Conservation (phyloP, 2,797 vertebrate genomes). For the Arctocebus calabarensis region DNA sequence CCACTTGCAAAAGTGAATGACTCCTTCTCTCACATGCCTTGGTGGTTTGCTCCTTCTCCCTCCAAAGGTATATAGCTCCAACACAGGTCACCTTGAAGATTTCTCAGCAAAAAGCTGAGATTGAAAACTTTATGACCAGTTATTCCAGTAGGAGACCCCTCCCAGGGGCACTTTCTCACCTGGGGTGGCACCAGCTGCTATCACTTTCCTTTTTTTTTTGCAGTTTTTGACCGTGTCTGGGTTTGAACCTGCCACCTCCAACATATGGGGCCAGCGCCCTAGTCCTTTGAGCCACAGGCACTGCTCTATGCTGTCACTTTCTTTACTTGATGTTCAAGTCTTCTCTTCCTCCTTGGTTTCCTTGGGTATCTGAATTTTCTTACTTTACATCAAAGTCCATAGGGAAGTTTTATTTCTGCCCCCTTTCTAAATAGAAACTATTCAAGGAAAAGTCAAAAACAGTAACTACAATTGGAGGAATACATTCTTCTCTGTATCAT, state of each 20-base stretch:
- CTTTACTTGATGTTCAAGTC: background rate
- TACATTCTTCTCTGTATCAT: background rate
- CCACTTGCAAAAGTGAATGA: background rate
- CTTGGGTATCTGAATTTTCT: background rate
- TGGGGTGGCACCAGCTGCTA: fast-evolving
- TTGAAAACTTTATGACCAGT: background rate
- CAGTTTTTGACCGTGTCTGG: too few relatives aligned
- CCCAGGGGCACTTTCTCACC: background rate
- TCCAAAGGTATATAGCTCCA: background rate
- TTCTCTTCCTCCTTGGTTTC: background rate
- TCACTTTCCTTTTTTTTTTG: background rate
- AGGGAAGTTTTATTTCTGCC: background rate
- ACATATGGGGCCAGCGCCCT: too few relatives aligned
- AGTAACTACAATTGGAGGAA: background rate
- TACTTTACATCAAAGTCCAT: background rate
- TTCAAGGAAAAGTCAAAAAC: background rate
- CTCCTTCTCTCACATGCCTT: background rate
- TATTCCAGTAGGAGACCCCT: too few relatives aligned
- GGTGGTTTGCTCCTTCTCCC: background rate
- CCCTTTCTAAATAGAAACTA: background rate
- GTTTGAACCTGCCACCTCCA: too few relatives aligned
- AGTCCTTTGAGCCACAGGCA: too few relatives aligned
- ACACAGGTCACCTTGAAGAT: slow-evolving; percentile 48
- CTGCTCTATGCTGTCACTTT: too few relatives aligned
- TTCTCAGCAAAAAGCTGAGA: background rate